Evolutionary conservation across 1,140 invertebrate genomes (phyloP).

Genomic region (Drosophila lacertosa): DNA sequence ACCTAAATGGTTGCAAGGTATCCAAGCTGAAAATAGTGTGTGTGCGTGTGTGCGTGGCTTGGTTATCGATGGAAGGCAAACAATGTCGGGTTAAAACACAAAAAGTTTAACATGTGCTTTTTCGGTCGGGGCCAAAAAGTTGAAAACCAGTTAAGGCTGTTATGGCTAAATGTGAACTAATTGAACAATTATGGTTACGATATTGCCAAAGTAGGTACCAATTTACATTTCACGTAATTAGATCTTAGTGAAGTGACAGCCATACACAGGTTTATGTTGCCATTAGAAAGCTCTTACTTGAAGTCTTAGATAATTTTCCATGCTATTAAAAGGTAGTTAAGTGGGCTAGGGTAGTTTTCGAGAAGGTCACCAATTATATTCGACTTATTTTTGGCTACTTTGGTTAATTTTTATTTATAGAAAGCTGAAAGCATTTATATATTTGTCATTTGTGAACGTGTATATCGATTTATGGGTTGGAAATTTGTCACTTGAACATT

Average conservation of each 20-base stretch:
- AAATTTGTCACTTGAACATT: too few relatives aligned
- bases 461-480: too few relatives aligned
- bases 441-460: too few relatives aligned
- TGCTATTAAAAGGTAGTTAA: not conserved
- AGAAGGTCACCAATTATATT: not conserved
- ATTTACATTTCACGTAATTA: slow-evolving; percentile 8
- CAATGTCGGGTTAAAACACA: slow-evolving; percentile 24
- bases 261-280: not conserved
- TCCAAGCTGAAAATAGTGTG: slow-evolving; percentile 18
- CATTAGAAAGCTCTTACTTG: slow-evolving; percentile 1
- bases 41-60: not conserved
- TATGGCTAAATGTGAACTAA: slow-evolving; percentile 29
- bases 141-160: slow-evolving; percentile 1
- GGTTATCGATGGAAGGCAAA: slow-evolving; percentile 27
- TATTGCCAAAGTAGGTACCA: slow-evolving; percentile 24
- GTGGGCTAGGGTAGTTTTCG: not conserved
- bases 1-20: slow-evolving; percentile 66
- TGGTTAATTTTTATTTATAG: not conserved
- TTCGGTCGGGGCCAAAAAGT: slow-evolving; percentile 10
- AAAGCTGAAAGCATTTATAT: too few relatives aligned
- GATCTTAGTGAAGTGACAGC: not conserved
- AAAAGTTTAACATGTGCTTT: slow-evolving; percentile 11
- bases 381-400: not conserved
- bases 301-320: not conserved
- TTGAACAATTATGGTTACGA: slow-evolving; percentile 49